Conservation (phyloP, 2,113 vertebrate species). For the Phoenicopterus ruber region DNA sequence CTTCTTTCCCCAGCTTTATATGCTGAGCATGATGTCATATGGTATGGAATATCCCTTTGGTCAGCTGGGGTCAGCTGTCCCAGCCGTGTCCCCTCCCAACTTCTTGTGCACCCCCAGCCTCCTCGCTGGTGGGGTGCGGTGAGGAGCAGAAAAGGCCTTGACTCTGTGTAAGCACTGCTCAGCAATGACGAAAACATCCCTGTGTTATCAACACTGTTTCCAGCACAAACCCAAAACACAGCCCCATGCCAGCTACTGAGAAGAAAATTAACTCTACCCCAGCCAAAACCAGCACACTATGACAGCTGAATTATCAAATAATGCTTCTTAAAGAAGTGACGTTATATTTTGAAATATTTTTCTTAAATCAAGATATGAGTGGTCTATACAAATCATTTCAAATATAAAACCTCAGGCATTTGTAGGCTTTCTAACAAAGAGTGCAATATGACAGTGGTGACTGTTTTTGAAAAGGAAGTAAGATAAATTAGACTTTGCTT, state of each 20-base stretch:
- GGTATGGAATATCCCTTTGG: neutral
- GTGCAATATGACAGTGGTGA: neutral
- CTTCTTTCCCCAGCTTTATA: neutral
- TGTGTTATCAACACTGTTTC: neutral
- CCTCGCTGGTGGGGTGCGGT: rapidly evolving
- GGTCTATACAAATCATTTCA: neutral
- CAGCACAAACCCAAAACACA: neutral
- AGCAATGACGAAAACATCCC: rapidly evolving
- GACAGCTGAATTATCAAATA: neutral
- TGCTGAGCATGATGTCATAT: rapidly evolving
- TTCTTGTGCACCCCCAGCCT: neutral
- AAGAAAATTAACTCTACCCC: neutral
- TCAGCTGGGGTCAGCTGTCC: neutral
- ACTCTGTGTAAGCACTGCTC: neutral
- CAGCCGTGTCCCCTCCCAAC: neutral
- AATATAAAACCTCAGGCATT: neutral
- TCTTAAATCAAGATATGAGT: neutral
- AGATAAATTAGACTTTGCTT: neutral
- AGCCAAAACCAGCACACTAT: neutral
- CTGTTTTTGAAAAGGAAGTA: neutral
- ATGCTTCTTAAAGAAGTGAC: neutral
- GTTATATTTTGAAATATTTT: neutral
- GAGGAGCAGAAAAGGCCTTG: neutral
- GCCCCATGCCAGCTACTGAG: neutral
- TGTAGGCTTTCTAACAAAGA: neutral